Evolutionary conservation across 2,113 vertebrate genomes (phyloP), one percentile per base, ranked within the genome.

Genomic region (Orientallactaga bullata): DNA sequence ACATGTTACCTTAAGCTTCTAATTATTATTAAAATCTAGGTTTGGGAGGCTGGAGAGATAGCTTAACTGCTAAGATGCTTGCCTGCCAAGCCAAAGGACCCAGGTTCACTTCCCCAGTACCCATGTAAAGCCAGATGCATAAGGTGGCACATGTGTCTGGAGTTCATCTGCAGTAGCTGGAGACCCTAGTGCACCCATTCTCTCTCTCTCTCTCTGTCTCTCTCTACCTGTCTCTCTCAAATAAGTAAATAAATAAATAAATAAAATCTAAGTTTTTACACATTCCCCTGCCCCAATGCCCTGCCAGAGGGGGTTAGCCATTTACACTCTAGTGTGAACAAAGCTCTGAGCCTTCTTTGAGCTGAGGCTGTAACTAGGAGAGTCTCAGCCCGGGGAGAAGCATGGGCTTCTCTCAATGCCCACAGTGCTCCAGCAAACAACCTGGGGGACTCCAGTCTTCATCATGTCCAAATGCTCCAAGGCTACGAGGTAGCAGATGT

Each of bases 401-500:
- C 17, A 10, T 0, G 5, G 73, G 26, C 35, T 47, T 85, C 42
- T 60, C n/a, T 65, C 10, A 0, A 1, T 2, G 55, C 58, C 60
- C 73, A 37, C 8, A 12, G 66, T 65, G 76, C 92, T 80, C 86
- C 58, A 13, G 85, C 47, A 73, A 28, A 86, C 63, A 69, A 91
- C 89, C 69, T 0, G 55, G 51, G 60, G 66, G 68, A 69, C 68
- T 69, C 72, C 65, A 65, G 80, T 77, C 81, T 85, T 21, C 84
- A 17, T 80, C 3, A 18, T 37, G 84, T 93, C 83, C 35, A 42
- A 89, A 82, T 28, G 28, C 63, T 82, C 30, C 84, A 73, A 58
- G n/a, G 42, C 89, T 51, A 63, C 85, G 30, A 82, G 78, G 81
- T 37, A 42, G 86, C 97, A 95, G 94, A 83, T 93, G 96, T 79